These are phyloP conservation scores for Cyrtorhinus lividipennis DNA, from an alignment of 1,140 invertebrate genomes.

Conservation along the genomic window DNA sequence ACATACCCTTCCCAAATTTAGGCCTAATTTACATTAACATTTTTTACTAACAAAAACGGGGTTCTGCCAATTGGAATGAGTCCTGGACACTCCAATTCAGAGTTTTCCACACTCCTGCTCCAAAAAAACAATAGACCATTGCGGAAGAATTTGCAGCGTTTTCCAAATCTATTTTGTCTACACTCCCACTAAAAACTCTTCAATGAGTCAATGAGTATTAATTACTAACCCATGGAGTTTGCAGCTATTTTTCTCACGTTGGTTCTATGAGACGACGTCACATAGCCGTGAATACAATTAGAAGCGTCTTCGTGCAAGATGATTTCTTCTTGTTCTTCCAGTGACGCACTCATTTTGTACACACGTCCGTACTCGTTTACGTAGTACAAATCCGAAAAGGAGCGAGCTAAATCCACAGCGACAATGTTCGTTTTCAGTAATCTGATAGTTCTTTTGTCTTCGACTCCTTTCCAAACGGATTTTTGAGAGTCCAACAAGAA, in stretches of 20 bases:
- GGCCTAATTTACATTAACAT: no score
- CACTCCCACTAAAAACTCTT: no score
- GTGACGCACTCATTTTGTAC: not conserved
- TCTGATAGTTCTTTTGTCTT: not conserved
- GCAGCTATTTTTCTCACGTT: conserved; percentile 3
- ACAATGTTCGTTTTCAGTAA: not conserved
- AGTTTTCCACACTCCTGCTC: no score
- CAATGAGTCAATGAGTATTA: no score
- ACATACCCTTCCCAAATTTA: no score
- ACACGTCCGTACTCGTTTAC: conserved; percentile 6
- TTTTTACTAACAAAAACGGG: no score
- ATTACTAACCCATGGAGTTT: not conserved
- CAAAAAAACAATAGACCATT: no score
- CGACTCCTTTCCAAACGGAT: not conserved
- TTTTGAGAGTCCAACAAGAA: not conserved
- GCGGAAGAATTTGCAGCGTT: no score
- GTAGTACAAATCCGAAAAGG: not conserved
- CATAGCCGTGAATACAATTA: conserved; percentile 10
- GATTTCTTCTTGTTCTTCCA: not conserved
- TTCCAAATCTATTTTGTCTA: no score
- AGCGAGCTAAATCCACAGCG: not conserved
- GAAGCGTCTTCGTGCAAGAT: not conserved
- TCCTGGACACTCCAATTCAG: no score
- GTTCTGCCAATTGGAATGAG: no score
- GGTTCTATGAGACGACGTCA: not conserved